These are phyloP conservation scores for Tyrannus savana DNA, from an alignment of 2,113 vertebrate species.

Conservation along the genomic window DNA sequence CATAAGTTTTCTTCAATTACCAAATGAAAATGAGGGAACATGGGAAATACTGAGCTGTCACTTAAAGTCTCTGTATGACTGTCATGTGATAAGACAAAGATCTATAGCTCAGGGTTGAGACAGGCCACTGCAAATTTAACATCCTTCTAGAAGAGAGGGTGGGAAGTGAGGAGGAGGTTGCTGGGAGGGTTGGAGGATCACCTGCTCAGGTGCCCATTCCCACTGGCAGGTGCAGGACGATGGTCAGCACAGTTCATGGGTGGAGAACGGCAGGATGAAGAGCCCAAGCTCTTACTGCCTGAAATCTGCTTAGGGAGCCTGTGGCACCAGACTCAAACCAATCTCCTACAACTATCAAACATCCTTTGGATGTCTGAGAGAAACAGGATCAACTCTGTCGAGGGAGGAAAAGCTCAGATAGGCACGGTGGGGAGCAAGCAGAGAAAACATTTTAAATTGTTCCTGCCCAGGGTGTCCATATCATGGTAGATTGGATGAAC, in stretches of 20 bases:
- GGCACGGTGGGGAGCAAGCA: accelerated
- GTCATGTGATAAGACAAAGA: not conserved
- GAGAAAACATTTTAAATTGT: not conserved
- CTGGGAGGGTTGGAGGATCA: not conserved
- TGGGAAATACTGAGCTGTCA: not conserved
- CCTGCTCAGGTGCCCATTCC: not conserved
- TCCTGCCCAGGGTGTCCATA: accelerated
- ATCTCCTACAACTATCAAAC: not conserved
- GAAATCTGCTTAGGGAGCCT: not conserved
- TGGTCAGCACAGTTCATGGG: not conserved
- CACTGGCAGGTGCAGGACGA: accelerated
- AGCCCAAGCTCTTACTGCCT: not conserved
- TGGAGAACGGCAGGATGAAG: not conserved
- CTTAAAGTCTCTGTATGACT: not conserved
- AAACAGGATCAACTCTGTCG: not conserved
- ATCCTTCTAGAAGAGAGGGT: not conserved
- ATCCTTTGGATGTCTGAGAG: not conserved
- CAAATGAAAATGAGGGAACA: not conserved
- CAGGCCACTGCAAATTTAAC: not conserved
- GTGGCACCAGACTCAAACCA: not conserved
- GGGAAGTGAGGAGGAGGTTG: not conserved
- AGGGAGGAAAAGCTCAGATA: not conserved
- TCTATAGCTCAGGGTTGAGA: not conserved
- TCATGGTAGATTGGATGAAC: not conserved
- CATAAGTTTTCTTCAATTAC: slow-evolving; percentile 12